phyloP scores from a whole-genome alignment of 2,113 vertebrate genomes.

The Spheniscus mendiculus region DNA sequence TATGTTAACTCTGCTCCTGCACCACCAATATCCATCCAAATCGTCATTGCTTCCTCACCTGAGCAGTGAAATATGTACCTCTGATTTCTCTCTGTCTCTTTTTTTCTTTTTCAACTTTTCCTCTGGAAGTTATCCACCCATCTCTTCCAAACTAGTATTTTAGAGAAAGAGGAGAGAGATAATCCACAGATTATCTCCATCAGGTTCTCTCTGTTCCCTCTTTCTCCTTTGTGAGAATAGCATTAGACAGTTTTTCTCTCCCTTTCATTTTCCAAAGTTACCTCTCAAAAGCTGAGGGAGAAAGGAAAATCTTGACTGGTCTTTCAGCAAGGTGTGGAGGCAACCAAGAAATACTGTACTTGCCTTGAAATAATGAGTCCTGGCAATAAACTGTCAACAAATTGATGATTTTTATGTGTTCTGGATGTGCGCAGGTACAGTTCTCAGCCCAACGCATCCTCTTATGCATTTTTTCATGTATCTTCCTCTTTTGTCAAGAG shows the following conservation, averaged over 20 bases:
- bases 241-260: neutral
- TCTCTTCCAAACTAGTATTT: neutral
- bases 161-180: neutral
- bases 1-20: neutral
- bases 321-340: neutral
- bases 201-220: neutral
- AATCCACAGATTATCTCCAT: neutral
- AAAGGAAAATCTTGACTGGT: neutral
- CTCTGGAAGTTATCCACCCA: neutral
- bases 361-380: neutral
- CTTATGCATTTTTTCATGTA: neutral
- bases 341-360: neutral
- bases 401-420: neutral
- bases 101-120: neutral
- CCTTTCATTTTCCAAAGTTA: neutral
- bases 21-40: neutral
- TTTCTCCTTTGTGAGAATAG: conserved; percentile 3
- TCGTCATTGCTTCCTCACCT: accelerated
- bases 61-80: neutral
- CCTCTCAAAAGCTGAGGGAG: neutral
- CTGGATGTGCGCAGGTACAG: neutral
- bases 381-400: neutral
- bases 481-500: neutral
- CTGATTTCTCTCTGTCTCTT: neutral
- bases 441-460: neutral